Evolutionary conservation across 2,797 vertebrate genomes (phyloP).

Genomic region (Furcifer pardalis): DNA sequence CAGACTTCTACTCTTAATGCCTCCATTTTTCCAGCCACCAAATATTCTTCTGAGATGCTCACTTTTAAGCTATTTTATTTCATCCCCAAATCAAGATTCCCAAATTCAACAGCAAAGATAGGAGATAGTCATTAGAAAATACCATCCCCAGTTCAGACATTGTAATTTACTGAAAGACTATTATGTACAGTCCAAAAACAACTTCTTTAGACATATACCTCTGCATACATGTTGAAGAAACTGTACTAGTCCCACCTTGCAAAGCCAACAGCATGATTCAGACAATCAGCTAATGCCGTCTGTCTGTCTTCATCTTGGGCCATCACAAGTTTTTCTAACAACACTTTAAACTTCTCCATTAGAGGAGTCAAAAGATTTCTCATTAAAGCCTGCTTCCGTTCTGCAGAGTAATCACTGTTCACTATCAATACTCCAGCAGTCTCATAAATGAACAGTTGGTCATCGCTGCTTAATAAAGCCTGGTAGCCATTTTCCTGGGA

Average conservation of each 20-base stretch:
- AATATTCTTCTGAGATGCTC: neutral
- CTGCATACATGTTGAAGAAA: neutral
- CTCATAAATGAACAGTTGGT: slow-evolving; percentile 98
- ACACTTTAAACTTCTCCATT: slow-evolving; percentile 92
- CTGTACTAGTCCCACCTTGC: slow-evolving; percentile 81
- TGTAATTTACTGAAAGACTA: neutral
- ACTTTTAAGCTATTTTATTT: neutral
- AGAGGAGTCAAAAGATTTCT: slow-evolving; percentile 90
- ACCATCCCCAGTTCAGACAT: neutral
- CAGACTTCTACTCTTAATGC: neutral
- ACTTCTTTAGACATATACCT: neutral
- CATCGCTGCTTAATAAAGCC: slow-evolving; percentile 91
- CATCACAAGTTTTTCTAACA: slow-evolving; percentile 88
- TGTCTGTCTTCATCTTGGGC: slow-evolving; percentile 91
- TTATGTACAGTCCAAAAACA: neutral
- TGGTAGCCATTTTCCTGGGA: slow-evolving; percentile 93
- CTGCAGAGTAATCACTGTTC: slow-evolving; percentile 89
- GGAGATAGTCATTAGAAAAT: neutral
- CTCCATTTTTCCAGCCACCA: neutral
- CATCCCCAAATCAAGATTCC: neutral
- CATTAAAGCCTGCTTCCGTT: slow-evolving; percentile 94
- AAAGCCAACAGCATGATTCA: slow-evolving; percentile 95
- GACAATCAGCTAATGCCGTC: slow-evolving; percentile 88
- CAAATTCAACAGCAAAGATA: neutral
- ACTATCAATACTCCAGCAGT: slow-evolving; percentile 94